Percentiles rank a stretch among this genome's conserved stretches.
Conservation (phyloP, 2,113 vertebrate genomes). For the Panurus biarmicus region DNA sequence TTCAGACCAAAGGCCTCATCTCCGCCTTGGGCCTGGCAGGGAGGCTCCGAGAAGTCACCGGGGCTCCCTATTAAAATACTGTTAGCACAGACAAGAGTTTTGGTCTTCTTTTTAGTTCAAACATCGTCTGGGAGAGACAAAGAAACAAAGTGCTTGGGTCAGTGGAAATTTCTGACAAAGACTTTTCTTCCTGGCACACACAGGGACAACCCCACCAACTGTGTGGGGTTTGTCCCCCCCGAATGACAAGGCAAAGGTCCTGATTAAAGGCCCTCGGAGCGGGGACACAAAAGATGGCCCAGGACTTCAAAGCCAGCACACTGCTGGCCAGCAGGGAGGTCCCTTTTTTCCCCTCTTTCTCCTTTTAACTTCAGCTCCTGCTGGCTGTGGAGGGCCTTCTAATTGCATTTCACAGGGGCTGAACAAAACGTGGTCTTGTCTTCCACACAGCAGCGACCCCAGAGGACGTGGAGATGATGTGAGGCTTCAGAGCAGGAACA, state of each 20-base stretch:
- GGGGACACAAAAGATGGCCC: slow-evolving; percentile 67
- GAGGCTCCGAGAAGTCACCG: slow-evolving; percentile 26
- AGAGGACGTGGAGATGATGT: neutral
- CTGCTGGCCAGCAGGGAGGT: slow-evolving; percentile 74
- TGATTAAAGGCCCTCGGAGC: slow-evolving; percentile 76
- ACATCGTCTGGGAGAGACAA: slow-evolving; percentile 68
- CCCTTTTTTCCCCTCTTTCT: slow-evolving; percentile 27
- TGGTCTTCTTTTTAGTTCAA: slow-evolving; percentile 51
- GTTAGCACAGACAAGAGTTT: neutral
- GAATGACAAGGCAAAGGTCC: slow-evolving; percentile 71
- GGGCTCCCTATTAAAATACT: slow-evolving; percentile 43
- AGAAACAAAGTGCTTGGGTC: slow-evolving; percentile 68
- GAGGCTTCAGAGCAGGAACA: slow-evolving; percentile 31
- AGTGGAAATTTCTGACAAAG: slow-evolving; percentile 76
- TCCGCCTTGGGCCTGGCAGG: slow-evolving; percentile 34
- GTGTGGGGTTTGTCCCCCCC: neutral
- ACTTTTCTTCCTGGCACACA: slow-evolving; percentile 71
- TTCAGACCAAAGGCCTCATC: slow-evolving; percentile 16
- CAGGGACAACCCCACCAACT: slow-evolving; percentile 51
- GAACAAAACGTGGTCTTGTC: slow-evolving; percentile 73
- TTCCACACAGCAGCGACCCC: slow-evolving; percentile 52
- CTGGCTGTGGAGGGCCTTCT: slow-evolving; percentile 68
- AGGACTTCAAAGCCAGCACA: slow-evolving; percentile 76
- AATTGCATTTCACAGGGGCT: slow-evolving; percentile 75
- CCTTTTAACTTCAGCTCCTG: slow-evolving; percentile 56